Conservation (phyloP, 2,113 vertebrate species). For the Pimephales promelas region DNA sequence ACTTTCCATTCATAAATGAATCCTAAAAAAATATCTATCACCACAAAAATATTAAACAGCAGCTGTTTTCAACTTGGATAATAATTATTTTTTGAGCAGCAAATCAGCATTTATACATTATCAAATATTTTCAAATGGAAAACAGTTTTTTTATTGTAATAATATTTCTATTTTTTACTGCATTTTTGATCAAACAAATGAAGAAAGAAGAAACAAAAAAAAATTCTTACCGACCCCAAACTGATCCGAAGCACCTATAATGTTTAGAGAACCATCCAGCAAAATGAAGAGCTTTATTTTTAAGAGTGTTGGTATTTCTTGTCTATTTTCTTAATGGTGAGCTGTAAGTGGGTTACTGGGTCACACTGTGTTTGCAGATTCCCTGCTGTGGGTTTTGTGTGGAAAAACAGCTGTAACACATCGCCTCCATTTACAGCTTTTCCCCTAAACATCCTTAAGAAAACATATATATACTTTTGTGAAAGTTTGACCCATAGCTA, state of each 20-base stretch:
- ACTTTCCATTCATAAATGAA: no score
- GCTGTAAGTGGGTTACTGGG: constrained; percentile 19
- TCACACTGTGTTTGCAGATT: neutral
- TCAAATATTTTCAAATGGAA: no score
- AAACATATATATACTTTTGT: neutral
- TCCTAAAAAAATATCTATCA: no score
- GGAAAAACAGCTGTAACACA: constrained; percentile 20
- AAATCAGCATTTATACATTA: no score
- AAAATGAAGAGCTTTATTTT: neutral
- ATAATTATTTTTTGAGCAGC: no score
- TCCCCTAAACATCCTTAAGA: constrained; percentile 6
- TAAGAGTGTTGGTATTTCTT: neutral
- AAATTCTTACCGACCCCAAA: no score
- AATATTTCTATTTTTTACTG: no score
- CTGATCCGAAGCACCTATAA: neutral
- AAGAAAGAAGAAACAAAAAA: no score
- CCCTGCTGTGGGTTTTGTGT: constrained; percentile 1
- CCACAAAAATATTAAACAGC: no score
- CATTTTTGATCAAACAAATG: no score
- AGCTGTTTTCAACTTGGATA: no score
- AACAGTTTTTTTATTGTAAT: no score
- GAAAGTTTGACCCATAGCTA: neutral
- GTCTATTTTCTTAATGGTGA: neutral
- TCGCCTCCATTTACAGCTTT: neutral
- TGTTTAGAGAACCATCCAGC: neutral